Evolutionary conservation across 2,888 invertebrate species (phyloP), one percentile per base, ranked within the genome.

Genomic region (Pristionchus exspectatus): DNA sequence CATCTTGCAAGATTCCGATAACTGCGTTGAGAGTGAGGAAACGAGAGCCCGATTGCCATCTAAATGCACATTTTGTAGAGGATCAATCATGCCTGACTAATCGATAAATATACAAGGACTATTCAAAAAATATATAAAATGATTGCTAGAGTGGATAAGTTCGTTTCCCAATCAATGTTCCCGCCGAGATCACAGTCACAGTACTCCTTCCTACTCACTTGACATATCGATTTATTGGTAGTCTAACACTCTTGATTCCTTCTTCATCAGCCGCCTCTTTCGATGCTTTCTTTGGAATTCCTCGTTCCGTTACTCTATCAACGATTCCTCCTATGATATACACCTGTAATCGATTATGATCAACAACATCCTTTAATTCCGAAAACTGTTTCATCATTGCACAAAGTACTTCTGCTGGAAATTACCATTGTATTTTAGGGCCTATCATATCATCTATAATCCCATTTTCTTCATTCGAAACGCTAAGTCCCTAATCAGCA

Each of bases 241-340:
- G 83, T 38, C 89, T 90, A 14, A 89, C 87, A 56, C 91, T 91
- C 16, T 90, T 89, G n/a, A 94, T 91, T 14, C 92, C 91, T 24
- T 93, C 93, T 27, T 69, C 54, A 21, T 91, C 90, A 3, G 95
- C 94, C 3, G 93, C 91, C 44, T 92, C 91, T n/a, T 89, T 59
- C 14, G 94, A 94, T 0, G 95, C 95, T 18, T 91, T 84, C 50
- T 83, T 88, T 0, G 91, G 92, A 30, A 95, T 94, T 30, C 91
- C 90, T 44, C 90, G 91, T 89, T 95, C 95, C 0, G 77, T 59
- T 9, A 94, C 93, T 27, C 94, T 91, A 90, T 95, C 95, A 44
- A 95, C 95, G 86, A 95, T 95, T 63, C 94, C 95, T 44, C 95
- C 95, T 54, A 95, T 92, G 14, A 95, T 92, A 88, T 93, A 94